phyloP scores from a whole-genome alignment of 2,888 invertebrate species.

The Sinopyrophorus schimmeli region DNA sequence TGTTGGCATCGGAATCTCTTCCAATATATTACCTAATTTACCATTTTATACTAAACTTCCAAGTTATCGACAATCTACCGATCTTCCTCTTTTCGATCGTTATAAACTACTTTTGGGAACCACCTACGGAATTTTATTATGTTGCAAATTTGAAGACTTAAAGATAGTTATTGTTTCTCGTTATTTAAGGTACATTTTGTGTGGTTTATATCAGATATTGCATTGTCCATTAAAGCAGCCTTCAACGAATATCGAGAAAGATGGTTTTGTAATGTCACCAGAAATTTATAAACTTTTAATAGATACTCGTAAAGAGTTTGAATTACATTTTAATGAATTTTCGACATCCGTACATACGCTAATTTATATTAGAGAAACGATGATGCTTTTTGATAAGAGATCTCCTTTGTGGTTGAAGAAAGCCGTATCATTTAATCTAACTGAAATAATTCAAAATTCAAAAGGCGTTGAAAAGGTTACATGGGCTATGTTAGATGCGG shows the following conservation, averaged over 20 bases:
- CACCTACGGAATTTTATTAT: constrained; percentile 57
- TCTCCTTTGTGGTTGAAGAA: constrained; percentile 68
- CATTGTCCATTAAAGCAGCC: constrained; percentile 70
- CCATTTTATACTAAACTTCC: constrained; percentile 31
- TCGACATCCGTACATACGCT: constrained; percentile 63
- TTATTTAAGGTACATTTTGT: constrained; percentile 65
- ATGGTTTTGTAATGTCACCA: constrained; percentile 59
- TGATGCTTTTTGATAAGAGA: constrained; percentile 63
- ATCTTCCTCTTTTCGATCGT: constrained; percentile 56
- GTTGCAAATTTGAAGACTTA: constrained; percentile 59
- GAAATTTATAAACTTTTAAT: constrained; percentile 60
- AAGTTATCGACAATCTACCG: constrained; percentile 38
- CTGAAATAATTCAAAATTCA: constrained; percentile 60
- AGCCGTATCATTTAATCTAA: constrained; percentile 64
- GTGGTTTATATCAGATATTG: constrained; percentile 69
- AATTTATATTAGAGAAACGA: constrained; percentile 68
- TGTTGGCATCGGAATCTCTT: constrained; percentile 67
- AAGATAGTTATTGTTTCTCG: constrained; percentile 61
- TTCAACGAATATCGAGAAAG: constrained; percentile 27
- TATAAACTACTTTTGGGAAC: constrained; percentile 59
- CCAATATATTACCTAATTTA: constrained; percentile 63
- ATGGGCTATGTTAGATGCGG: constrained; percentile 62
- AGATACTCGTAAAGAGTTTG: constrained; percentile 59
- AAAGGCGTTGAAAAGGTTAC: constrained; percentile 69
- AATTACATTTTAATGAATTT: constrained; percentile 58